Evolutionary conservation across 2,113 vertebrate genomes (phyloP).

Genomic region (Thunnus maccoyii): DNA sequence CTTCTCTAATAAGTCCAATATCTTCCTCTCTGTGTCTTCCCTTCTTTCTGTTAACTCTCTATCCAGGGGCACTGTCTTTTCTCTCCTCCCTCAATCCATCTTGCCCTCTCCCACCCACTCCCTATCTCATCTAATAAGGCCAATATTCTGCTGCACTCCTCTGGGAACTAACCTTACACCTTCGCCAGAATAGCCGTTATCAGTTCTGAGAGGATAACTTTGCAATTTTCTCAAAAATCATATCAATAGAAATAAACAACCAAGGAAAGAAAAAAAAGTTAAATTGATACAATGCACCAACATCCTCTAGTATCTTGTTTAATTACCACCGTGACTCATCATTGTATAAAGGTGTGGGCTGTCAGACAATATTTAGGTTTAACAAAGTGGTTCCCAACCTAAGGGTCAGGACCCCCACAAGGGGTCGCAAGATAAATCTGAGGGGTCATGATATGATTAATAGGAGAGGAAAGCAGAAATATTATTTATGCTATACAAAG

Average conservation of each 20-base stretch:
- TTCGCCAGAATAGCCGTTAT: slow-evolving; percentile 30
- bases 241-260: neutral
- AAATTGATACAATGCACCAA: neutral
- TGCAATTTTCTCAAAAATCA: neutral
- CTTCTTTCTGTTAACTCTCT: slow-evolving; percentile 54
- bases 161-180: slow-evolving; percentile 41
- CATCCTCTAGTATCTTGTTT: neutral
- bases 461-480: too few species aligned
- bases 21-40: slow-evolving; percentile 56
- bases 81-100: slow-evolving; percentile 56
- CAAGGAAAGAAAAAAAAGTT: too few species aligned
- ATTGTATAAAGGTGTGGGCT: neutral
- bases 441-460: neutral
- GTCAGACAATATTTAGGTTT: neutral
- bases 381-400: neutral
- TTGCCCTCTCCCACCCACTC: slow-evolving; percentile 65
- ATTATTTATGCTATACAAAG: too few species aligned
- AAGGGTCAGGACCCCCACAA: neutral
- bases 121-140: slow-evolving; percentile 63
- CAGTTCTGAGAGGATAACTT: slow-evolving; percentile 5
- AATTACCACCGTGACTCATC: neutral
- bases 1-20: slow-evolving; percentile 74
- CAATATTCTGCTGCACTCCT: slow-evolving; percentile 52
- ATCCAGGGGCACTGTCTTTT: slow-evolving; percentile 63
- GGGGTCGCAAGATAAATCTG: neutral